Base-by-base conservation (phyloP, 1,140 invertebrate genomes). In the Procambarus virginalis region DNA sequence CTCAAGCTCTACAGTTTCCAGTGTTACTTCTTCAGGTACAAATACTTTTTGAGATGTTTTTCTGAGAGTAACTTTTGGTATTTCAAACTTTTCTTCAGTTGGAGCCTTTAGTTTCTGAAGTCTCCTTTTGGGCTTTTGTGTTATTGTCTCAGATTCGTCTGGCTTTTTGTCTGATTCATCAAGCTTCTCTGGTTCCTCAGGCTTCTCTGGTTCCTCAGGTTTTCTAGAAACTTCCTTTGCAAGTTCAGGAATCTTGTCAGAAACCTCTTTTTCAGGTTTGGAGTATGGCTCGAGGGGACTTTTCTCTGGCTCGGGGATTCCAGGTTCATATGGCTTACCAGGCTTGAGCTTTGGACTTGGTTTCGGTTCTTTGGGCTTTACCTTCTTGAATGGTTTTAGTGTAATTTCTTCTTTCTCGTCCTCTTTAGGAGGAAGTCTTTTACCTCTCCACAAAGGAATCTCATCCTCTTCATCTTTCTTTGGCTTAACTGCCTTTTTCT, bases 301-400 rank as follows among this genome's bases (percentile, higher is more conserved):
- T 46, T 77, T 70, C 34, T 90, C 85, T 68, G 84, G 88, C 51
- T 92, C 92, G 4, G 87, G 80, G n/a, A 84, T 86, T 64, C 87
- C 84, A 51, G 75, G 80, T 22, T 86, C 85, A 58, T 91, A 86
- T 34, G 84, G 49, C 95, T 12, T 93, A 93, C 91, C 93, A 92
- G 10, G 94, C 93, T 92, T 94, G 93, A 92, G 94, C 93, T 79
- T 94, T 89, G 48, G 91, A 92, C 92, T 94, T 93, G 76, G 84
- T 75, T 93, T 93, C 92, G 22, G 92, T 82, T 48, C 91, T 64
- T 90, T 92, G 78, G 20, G 85, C 91, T 85, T 6, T 92, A 94
- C 93, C 86, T 94, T 93, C 17, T 93, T 93, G 4, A 91, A 73
- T 1, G 94, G 93, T 91, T 95, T 95, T 6, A 95, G 92, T 12